Conservation (phyloP, 2,888 invertebrate species). For the Acanthosepion lycidas region DNA sequence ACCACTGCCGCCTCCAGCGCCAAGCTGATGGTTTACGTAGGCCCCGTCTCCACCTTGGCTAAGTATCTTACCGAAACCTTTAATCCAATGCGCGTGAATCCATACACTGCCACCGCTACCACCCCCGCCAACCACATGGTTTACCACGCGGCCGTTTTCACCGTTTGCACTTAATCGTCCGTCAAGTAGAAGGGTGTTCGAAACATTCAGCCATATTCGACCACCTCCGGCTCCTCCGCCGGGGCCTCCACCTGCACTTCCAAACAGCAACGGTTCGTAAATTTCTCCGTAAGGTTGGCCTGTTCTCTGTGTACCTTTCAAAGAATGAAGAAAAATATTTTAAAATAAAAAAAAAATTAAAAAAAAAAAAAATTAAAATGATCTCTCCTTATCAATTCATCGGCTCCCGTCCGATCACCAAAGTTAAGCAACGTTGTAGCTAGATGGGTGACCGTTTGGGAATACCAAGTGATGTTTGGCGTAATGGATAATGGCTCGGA, state of each 20-base stretch:
- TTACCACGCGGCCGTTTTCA: slow-evolving; percentile 52
- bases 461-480: too few relatives aligned
- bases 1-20: slow-evolving; percentile 60
- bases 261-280: slow-evolving; percentile 63
- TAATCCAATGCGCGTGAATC: slow-evolving; percentile 56
- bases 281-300: slow-evolving; percentile 63
- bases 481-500: too few relatives aligned
- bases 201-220: slow-evolving; percentile 64
- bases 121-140: slow-evolving; percentile 55
- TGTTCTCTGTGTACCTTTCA: slow-evolving; percentile 53
- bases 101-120: slow-evolving; percentile 67
- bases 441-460: too few relatives aligned
- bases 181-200: slow-evolving; percentile 63
- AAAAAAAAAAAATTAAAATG: too few relatives aligned
- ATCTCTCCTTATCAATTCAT: too few relatives aligned
- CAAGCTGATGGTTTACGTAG: background rate
- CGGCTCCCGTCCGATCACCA: too few relatives aligned
- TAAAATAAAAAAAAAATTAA: too few relatives aligned
- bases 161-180: slow-evolving; percentile 62
- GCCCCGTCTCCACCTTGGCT: slow-evolving; percentile 59
- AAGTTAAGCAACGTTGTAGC: too few relatives aligned
- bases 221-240: slow-evolving; percentile 65
- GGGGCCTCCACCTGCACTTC: slow-evolving; percentile 62
- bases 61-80: slow-evolving; percentile 57
- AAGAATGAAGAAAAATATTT: background rate